Base-by-base conservation (phyloP, 2,888 invertebrate species). In the Drosophila niveifrons region DNA sequence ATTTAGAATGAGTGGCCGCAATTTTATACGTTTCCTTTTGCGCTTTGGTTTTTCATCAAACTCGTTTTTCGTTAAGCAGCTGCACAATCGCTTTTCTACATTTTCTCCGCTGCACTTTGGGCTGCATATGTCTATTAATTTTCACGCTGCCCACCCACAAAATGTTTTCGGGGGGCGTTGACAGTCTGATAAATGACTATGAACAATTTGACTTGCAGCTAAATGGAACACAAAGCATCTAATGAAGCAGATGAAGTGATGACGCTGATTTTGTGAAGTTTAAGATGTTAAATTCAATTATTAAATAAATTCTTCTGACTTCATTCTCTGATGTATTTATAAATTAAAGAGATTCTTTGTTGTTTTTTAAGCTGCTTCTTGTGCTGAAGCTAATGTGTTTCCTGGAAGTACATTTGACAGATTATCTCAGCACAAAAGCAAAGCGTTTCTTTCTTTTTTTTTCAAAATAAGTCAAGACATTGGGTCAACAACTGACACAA, bases 111-210 rank as follows among this genome's bases (percentile, higher is more conserved):
- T 51, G 66, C 36, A 66, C 62, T 76, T 10, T 31, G 11, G 11
- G 46, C 46, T 58, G 75, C 57, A 59, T 66, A 56, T 75, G 75
- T 82, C 82, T 75, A 85, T 80, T 82, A 83, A 76, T 83, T 83
- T 83, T 66, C 23, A 23, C 23, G 23, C 23, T 23, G n/a, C 23
- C 23, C 23, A 4, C 47, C 75, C 50, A 23, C 36, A n/a, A n/a
- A 13, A 13, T 43, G 41, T 71, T 71, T 46, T 23, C n/a, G n/a
- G 23, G 65, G 71, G 66, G 67, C 71, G 79, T 72, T 79, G 85
- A 82, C 80, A 81, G 77, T 72, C 57, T 85, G 80, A 82, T 73
- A 85, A 85, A 82, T 82, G 75, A 73, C 69, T 65, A 43, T 34
- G 48, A 43, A 47, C 65, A 66, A 52, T 70, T 50, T 64, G 48